Conservation (phyloP, 2,113 vertebrate species). For the Datnioides undecimradiatus region DNA sequence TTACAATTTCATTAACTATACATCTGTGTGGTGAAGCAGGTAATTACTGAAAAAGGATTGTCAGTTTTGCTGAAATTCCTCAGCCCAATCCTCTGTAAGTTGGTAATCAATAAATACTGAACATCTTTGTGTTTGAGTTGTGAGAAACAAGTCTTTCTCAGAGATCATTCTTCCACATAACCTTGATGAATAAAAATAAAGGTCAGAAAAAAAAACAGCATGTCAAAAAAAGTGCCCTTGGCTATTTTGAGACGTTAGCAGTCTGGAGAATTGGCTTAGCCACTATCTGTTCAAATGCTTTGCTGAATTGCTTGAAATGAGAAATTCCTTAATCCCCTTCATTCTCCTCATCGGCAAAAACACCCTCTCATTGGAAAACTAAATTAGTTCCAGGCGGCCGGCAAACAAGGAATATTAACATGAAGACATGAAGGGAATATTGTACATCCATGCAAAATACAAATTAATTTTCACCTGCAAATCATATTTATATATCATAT, state of each 20-base stretch:
- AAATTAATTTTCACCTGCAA: constrained; percentile 56
- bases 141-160: background rate
- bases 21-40: constrained; percentile 8
- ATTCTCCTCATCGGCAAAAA: constrained; percentile 71
- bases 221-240: constrained; percentile 60
- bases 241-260: constrained; percentile 62
- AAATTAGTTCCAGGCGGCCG: constrained; percentile 61
- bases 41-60: constrained; percentile 57
- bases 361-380: constrained; percentile 52
- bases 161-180: constrained; percentile 16
- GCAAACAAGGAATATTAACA: constrained; percentile 67
- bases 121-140: background rate
- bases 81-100: constrained; percentile 19
- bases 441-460: constrained; percentile 77
- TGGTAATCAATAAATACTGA: constrained; percentile 11
- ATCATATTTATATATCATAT: constrained; percentile 56
- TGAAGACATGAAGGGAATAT: constrained; percentile 59
- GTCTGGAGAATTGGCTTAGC: constrained; percentile 58
- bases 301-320: constrained; percentile 66
- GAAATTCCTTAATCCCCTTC: constrained; percentile 74
- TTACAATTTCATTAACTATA: constrained; percentile 46
- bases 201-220: constrained; percentile 50
- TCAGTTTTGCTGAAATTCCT: constrained; percentile 42
- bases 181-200: constrained; percentile 47
- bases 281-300: constrained; percentile 70